Base-by-base conservation (phyloP, 37 sponge, comb jelly and placozoan genomes). In the Dysidea cf. avara region DNA sequence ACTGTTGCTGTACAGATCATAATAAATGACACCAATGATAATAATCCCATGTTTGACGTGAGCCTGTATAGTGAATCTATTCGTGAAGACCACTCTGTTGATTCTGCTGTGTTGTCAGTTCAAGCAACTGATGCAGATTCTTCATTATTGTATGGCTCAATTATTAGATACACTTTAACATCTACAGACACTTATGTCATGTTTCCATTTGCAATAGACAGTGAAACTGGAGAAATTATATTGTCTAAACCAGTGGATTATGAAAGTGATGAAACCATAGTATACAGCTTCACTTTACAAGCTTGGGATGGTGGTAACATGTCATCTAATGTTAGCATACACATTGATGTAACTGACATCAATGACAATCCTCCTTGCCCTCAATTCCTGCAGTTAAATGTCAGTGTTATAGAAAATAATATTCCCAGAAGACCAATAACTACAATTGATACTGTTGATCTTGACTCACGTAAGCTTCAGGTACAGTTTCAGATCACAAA, bases 361-460 rank as follows among this genome's bases (percentile, higher is more conserved):
- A 82, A 88, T 43, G 92, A 88, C 55, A 82, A 88, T 21, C 53
- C 75, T n/a, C 89, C 89, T 14, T n/a, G 32, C 5, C 77, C 77
- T 43, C 12, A 5, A 6, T 6, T 12, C 22, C 6, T n/a, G 5
- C 58, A 64, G 7, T 77, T 77, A 48, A 48, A 28, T 63, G 72
- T 14, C 21, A 71, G 77, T 49, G 72, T 84, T 21, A 25, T 76
- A n/a, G 85, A 84, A 32, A 69, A 84, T 43, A 60, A 34, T 1
- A n/a, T 47, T 0, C 53, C 56, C 5, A 30, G 32, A 7, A 29
- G 12, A 14, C 85, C 68, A 22, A 22, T 77, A 0, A 39, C 37
- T 28, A 56, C 66, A n/a, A 25, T 84, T 7, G 14, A 18, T 39
- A 71, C 57, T 0, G 12, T 30, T 7, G 78, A 84, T 47, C 24